A percentile compares a stretch with the other conserved stretches of the same genome.
Evolutionary conservation across 2,888 invertebrate species (phyloP).

Genomic region (Trachelus stipa): DNA sequence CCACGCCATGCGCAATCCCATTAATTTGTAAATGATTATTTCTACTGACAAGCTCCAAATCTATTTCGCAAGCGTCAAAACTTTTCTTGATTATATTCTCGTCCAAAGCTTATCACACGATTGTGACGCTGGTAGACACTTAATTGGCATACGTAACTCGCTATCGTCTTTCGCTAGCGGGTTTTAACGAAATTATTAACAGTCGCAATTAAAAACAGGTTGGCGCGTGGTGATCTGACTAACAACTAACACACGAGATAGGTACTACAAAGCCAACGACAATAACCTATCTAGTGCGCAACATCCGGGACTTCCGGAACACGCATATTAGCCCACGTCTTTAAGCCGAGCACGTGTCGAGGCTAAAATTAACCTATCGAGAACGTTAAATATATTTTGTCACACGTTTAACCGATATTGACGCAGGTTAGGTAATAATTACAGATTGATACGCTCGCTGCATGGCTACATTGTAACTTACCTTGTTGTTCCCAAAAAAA

Average conservation of each 20-base stretch:
- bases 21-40: background rate
- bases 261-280: constrained; percentile 57
- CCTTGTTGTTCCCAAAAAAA: background rate
- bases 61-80: background rate
- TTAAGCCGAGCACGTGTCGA: constrained; percentile 11
- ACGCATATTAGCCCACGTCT: constrained; percentile 27
- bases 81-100: background rate
- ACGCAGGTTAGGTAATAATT: constrained; percentile 8
- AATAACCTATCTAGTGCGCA: constrained; percentile 59
- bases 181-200: constrained; percentile 45
- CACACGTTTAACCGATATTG: constrained; percentile 13
- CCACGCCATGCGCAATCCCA: background rate
- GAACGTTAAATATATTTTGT: constrained; percentile 13
- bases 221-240: constrained; percentile 60
- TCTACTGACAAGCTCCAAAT: background rate
- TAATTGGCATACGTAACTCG: constrained; percentile 26
- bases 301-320: constrained; percentile 52
- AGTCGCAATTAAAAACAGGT: constrained; percentile 56
- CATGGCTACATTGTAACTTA: constrained; percentile 10
- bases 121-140: constrained; percentile 22
- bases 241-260: constrained; percentile 59
- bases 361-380: background rate
- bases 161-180: constrained; percentile 33
- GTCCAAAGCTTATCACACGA: constrained; percentile 18
- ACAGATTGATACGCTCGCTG: constrained; percentile 12